These are phyloP conservation scores for Chaetoderma sp. DNA, from an alignment of 2,888 invertebrate genomes.

Conservation along the genomic window DNA sequence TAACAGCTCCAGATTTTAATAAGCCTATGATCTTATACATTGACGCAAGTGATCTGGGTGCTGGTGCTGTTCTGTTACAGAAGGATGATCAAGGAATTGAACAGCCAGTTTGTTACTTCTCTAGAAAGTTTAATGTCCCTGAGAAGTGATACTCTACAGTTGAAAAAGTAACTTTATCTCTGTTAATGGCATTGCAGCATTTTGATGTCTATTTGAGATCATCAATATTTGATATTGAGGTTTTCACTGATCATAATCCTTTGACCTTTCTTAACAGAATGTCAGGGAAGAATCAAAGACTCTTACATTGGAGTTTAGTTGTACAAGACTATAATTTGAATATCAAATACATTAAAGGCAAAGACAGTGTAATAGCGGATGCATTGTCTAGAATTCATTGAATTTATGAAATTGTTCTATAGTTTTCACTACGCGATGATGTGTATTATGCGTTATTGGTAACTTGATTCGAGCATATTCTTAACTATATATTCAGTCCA, in stretches of 20 bases:
- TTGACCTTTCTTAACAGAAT: not conserved
- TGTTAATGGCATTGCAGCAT: slow-evolving; percentile 34
- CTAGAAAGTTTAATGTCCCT: slow-evolving; percentile 37
- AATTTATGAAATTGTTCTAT: too few species aligned
- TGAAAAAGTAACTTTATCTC: slow-evolving; percentile 37
- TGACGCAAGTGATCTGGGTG: slow-evolving; percentile 41
- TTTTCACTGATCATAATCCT: slow-evolving; percentile 5
- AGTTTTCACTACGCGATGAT: too few species aligned
- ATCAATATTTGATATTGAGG: not conserved
- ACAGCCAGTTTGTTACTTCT: slow-evolving; percentile 38
- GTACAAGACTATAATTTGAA: slow-evolving; percentile 1
- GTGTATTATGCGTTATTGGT: too few species aligned
- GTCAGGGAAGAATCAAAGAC: not conserved
- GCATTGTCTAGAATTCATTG: not conserved
- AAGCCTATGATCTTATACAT: slow-evolving; percentile 35
- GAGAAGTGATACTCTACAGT: slow-evolving; percentile 35
- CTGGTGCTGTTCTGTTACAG: slow-evolving; percentile 42
- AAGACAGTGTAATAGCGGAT: not conserved
- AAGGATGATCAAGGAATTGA: slow-evolving; percentile 32
- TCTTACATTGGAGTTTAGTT: not conserved
- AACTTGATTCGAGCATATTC: too few species aligned
- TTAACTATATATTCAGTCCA: too few species aligned
- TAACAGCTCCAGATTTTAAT: slow-evolving; percentile 19
- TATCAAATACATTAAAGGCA: not conserved
- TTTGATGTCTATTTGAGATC: slow-evolving; percentile 34